A percentile compares a stretch with the other conserved stretches of the same genome.
These are phyloP conservation scores for Tenualosa thibaudeaui DNA, from an alignment of 2,797 vertebrate genomes.

Conservation along the genomic window DNA sequence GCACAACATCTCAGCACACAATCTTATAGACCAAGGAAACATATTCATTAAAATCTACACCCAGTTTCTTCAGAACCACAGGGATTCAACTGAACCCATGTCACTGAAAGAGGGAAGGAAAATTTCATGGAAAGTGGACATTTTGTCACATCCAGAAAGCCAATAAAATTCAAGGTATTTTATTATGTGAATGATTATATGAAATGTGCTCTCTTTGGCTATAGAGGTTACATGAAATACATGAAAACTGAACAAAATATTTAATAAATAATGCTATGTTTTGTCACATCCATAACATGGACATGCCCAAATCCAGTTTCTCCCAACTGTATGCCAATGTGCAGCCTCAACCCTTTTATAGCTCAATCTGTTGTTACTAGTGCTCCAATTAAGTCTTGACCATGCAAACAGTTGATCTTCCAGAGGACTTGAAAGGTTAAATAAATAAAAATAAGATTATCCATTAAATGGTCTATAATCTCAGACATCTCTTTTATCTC, in stretches of 20 bases:
- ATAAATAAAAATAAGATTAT: background rate
- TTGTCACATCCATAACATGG: too few species aligned
- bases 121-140: too few species aligned
- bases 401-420: background rate
- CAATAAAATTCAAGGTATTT: too few species aligned
- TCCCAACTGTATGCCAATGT: background rate
- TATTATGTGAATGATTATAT: too few species aligned
- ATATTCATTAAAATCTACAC: background rate
- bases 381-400: background rate
- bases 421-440: background rate
- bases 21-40: background rate
- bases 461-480: conserved; percentile 15
- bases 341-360: background rate
- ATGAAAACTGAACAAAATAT: too few species aligned
- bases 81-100: background rate
- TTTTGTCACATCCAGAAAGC: too few species aligned
- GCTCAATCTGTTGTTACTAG: background rate
- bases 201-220: too few species aligned
- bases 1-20: background rate
- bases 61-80: background rate
- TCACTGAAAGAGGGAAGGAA: background rate
- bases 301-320: too few species aligned
- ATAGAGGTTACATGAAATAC: too few species aligned
- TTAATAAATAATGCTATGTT: too few species aligned
- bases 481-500: conserved; percentile 12